Evolutionary conservation across 2,888 invertebrate species (phyloP).

Genomic region (Drosophila lutescens): DNA sequence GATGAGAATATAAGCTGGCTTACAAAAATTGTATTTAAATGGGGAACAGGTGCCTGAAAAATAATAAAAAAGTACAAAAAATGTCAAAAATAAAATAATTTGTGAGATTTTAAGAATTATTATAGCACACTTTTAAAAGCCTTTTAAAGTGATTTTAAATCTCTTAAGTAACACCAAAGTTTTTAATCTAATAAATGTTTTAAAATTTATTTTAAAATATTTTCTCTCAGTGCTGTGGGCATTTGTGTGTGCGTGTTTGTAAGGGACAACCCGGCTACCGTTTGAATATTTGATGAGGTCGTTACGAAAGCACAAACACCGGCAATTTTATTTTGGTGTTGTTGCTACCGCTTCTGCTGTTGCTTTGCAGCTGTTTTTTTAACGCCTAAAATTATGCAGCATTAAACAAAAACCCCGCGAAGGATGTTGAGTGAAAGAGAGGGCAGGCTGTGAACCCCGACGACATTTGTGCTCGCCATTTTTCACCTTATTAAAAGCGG

Average conservation of each 20-base stretch:
- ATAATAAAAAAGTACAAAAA: too few species aligned
- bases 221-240: conserved; percentile 16
- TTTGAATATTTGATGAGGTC: conserved; percentile 78
- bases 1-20: too few species aligned
- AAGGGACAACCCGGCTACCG: conserved; percentile 59
- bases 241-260: conserved; percentile 21
- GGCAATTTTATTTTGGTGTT: conserved; percentile 61
- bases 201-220: too few species aligned
- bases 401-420: conserved; percentile 55
- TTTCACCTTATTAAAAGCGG: conserved; percentile 58
- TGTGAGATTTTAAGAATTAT: too few species aligned
- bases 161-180: too few species aligned
- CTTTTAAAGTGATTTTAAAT: too few species aligned
- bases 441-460: conserved; percentile 23
- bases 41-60: too few species aligned
- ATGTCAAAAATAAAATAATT: too few species aligned
- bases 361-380: conserved; percentile 55
- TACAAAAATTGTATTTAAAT: too few species aligned
- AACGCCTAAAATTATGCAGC: conserved; percentile 77
- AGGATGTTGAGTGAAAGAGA: conserved; percentile 28
- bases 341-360: conserved; percentile 34
- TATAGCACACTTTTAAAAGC: too few species aligned
- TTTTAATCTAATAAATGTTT: too few species aligned
- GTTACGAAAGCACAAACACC: conserved; percentile 62
- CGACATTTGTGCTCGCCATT: conserved; percentile 51